Evolutionary conservation across 2,888 invertebrate genomes (phyloP).

Genomic region (Tipula confusa): DNA sequence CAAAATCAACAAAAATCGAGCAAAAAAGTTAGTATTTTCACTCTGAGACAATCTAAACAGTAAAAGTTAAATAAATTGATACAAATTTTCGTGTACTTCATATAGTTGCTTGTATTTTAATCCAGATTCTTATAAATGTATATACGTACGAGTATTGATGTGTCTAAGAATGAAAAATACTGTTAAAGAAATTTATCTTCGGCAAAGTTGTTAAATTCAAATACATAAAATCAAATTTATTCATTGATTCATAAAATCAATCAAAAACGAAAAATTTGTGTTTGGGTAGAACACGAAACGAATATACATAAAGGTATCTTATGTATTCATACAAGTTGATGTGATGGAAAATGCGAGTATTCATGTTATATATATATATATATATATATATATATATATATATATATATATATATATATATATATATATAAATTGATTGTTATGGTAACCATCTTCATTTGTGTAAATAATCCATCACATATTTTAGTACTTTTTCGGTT

Average conservation of each 20-base stretch:
- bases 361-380: too few relatives aligned
- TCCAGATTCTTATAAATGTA: neutral
- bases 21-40: neutral
- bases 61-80: constrained; percentile 3
- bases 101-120: neutral
- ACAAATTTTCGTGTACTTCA: neutral
- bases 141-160: too few relatives aligned
- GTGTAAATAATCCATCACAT: constrained; percentile 20
- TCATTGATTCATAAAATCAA: constrained; percentile 25
- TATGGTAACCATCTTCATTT: constrained; percentile 9
- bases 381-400: too few relatives aligned
- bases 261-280: neutral
- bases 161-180: neutral
- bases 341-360: neutral
- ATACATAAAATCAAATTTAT: constrained; percentile 20
- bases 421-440: neutral
- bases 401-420: neutral
- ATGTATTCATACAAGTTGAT: constrained; percentile 25
- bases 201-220: constrained; percentile 8
- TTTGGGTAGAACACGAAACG: neutral
- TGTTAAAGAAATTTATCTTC: neutral
- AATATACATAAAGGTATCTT: constrained; percentile 3
- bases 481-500: neutral
- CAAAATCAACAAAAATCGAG: too few relatives aligned
- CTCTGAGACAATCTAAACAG: neutral